Percentiles rank a stretch among this genome's conserved stretches.
Conservation (phyloP, 2,113 vertebrate genomes). For the Podilymbus podiceps region DNA sequence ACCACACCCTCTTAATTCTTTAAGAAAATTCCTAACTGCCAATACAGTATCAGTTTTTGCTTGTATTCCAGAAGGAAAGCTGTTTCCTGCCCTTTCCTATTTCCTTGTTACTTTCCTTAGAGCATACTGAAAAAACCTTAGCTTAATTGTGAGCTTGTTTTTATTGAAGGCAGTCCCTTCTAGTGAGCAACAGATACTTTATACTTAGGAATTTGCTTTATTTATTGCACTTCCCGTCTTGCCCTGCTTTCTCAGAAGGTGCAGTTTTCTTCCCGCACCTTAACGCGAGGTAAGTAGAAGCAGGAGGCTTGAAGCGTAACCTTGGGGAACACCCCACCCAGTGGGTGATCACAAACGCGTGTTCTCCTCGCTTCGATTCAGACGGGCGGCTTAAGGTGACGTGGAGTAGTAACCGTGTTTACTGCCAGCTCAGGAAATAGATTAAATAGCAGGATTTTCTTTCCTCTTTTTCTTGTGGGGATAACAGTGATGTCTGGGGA, state of each 20-base stretch:
- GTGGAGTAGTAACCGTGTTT: background rate
- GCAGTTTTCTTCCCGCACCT: background rate
- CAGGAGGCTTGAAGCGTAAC: background rate
- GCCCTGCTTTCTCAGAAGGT: background rate
- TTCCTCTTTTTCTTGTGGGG: background rate
- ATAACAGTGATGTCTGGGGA: background rate
- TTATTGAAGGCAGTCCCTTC: background rate
- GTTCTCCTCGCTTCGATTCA: background rate
- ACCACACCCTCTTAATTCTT: background rate
- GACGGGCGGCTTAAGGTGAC: background rate
- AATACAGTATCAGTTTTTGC: background rate
- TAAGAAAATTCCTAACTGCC: background rate
- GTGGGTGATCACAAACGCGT: background rate
- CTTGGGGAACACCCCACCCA: slow-evolving; percentile 42
- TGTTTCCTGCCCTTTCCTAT: background rate
- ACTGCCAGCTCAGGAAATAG: background rate
- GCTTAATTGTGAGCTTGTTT: background rate
- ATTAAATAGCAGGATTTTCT: background rate
- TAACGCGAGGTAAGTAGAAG: background rate
- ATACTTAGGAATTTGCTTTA: background rate
- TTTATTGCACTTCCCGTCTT: background rate
- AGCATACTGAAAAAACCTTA: background rate
- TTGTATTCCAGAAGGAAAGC: background rate
- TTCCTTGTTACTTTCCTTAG: background rate
- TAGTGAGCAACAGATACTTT: background rate